Evolutionary conservation across 2,888 invertebrate species (phyloP), one percentile per base, ranked within the genome.

Genomic region (Cotesia congregata): DNA sequence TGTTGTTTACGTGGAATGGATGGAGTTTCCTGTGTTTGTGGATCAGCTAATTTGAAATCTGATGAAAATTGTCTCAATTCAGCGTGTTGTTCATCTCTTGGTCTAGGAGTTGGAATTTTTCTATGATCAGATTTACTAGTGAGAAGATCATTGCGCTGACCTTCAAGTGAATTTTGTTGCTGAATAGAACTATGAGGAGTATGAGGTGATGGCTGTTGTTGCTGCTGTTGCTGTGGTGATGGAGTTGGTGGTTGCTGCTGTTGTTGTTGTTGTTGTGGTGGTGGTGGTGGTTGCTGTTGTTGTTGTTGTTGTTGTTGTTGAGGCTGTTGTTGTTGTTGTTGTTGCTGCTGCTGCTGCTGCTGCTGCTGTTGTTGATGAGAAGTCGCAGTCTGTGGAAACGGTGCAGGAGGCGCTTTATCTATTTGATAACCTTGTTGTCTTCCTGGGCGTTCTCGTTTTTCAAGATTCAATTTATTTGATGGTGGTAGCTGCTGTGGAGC

Each of bases 1-100:
- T 85, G 86, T 67, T 86, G 87, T 74, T 88, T 88, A 74, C 87
- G 83, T 0, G 84, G 79, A 75, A 84, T 79, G 1, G 83, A 79
- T 20, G 83, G 81, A 5, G 84, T 82, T 60, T 88, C 88, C 77
- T 86, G 86, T 38, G 79, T 75, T 15, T 83, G 77, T 68, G 84
- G 79, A 4, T 91, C 90, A 0, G 91, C 90, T 86, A 96, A 86
- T 90, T 95, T 95, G 90, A 96, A 96, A 82, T 96, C 95, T 83
- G 94, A 92, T 0, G 94, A 92, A 88, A 97, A 97, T 86, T 95
- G 94, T 81, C 95, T 93, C 75, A 96, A 88, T 77, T 96, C 95
- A 89, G 87, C 80, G 75, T 89, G 89, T 38, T 86, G 85, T 2
- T 88, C 89, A n/a, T 89, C 89, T 64, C 89, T 81, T 50, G 82